These are phyloP conservation scores for Trachurus trachurus DNA, from an alignment of 2,797 vertebrate species.

Conservation along the genomic window DNA sequence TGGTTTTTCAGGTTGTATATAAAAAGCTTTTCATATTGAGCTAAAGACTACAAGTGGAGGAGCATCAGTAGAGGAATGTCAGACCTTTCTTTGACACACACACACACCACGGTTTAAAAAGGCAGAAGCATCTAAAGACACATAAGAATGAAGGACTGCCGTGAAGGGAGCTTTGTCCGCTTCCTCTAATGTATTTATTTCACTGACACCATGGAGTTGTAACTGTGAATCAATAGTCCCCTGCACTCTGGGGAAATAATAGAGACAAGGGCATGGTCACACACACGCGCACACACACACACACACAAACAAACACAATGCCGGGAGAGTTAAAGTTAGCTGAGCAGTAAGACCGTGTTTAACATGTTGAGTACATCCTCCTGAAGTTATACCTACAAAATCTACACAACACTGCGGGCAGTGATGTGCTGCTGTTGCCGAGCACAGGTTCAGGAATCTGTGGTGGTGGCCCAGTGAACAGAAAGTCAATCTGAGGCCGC, in stretches of 20 bases:
- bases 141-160: constrained; percentile 28
- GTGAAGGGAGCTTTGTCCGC: constrained; percentile 55
- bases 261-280: constrained; percentile 17
- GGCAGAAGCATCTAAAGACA: constrained; percentile 41
- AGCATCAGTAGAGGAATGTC: constrained; percentile 11
- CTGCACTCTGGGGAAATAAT: constrained; percentile 49
- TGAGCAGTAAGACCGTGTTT: constrained; percentile 10
- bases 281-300: not conserved
- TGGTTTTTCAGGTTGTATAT: not conserved
- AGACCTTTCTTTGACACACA: not conserved
- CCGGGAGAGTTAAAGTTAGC: constrained; percentile 18
- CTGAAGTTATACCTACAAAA: constrained; percentile 17
- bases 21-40: not conserved
- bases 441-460: constrained; percentile 1
- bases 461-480: constrained; percentile 18
- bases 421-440: constrained; percentile 16
- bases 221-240: constrained; percentile 64
- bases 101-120: constrained; percentile 34
- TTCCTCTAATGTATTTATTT: constrained; percentile 61
- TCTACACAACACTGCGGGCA: not conserved
- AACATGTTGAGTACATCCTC: constrained; percentile 26
- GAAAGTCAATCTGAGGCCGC: constrained; percentile 6
- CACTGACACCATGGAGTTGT: constrained; percentile 46
- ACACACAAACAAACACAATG: not conserved
- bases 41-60: not conserved